phyloP scores from a whole-genome alignment of 1,140 invertebrate species.

The Pogonomyrmex californicus region DNA sequence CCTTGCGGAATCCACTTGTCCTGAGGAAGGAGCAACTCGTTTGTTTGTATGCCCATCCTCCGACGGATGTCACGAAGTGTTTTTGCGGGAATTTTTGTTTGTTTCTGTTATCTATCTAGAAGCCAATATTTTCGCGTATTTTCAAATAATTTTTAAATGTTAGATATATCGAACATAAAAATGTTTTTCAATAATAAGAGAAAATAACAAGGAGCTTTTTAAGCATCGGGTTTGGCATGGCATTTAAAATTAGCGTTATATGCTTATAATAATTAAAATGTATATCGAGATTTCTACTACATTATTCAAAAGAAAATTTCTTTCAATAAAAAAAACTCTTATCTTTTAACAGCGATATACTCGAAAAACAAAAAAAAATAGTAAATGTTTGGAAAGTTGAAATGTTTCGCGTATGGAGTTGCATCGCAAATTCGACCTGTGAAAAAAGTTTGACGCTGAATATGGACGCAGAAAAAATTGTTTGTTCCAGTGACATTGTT shows the following conservation, averaged over 20 bases:
- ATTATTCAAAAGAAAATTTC: neutral
- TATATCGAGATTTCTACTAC: neutral
- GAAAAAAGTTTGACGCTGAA: slow-evolving; percentile 48
- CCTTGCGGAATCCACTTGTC: slow-evolving; percentile 65
- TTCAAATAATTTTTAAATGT: neutral
- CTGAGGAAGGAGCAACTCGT: slow-evolving; percentile 43
- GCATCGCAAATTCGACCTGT: slow-evolving; percentile 44
- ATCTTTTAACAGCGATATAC: neutral
- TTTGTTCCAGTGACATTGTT: slow-evolving; percentile 73
- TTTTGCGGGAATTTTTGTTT: neutral
- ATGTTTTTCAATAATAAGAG: neutral
- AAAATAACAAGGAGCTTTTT: neutral
- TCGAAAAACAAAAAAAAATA: slow-evolving; percentile 1
- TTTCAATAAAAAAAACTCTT: neutral
- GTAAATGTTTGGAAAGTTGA: slow-evolving; percentile 45
- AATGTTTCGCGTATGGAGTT: neutral
- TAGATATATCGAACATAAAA: neutral
- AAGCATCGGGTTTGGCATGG: neutral
- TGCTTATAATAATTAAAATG: neutral
- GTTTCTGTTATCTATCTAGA: neutral
- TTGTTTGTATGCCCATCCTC: slow-evolving; percentile 58
- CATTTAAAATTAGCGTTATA: neutral
- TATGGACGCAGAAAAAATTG: slow-evolving; percentile 20
- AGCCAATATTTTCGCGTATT: neutral
- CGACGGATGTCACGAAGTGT: neutral